A percentile compares a stretch with the other conserved stretches of the same genome.
Conservation (phyloP, 1,140 invertebrate genomes). For the Trichogramma pretiosum region DNA sequence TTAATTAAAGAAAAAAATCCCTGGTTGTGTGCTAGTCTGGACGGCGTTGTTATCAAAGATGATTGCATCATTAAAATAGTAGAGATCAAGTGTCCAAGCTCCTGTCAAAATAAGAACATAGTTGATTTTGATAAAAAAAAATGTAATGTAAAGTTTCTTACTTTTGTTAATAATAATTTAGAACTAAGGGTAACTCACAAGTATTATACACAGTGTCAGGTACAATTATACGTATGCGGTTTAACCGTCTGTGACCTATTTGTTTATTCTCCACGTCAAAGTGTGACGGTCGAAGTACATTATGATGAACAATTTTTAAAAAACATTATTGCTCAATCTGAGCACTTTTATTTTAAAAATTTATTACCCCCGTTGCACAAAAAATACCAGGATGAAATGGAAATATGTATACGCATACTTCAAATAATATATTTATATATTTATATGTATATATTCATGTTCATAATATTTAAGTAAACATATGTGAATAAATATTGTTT, state of each 20-base stretch:
- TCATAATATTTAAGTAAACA: too few species aligned
- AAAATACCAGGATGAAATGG: too few species aligned
- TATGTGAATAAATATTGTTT: too few species aligned
- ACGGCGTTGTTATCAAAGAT: conserved; percentile 23
- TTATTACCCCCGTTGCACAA: too few species aligned
- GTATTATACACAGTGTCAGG: conserved; percentile 28
- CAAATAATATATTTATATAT: too few species aligned
- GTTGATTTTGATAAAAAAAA: conserved; percentile 15
- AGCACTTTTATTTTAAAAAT: conserved; percentile 24
- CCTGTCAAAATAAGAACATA: conserved; percentile 19
- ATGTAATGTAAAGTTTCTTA: conserved; percentile 19
- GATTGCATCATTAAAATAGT: conserved; percentile 17
- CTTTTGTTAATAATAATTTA: conserved; percentile 18
- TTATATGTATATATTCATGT: too few species aligned
- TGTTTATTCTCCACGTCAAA: conserved; percentile 22
- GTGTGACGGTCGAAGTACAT: conserved; percentile 16
- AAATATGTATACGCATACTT: too few species aligned
- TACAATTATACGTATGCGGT: conserved; percentile 28
- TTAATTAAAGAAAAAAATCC: not conserved
- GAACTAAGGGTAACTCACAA: conserved; percentile 15
- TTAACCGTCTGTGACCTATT: conserved; percentile 25
- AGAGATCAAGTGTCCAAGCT: conserved; percentile 24
- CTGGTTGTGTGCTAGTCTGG: conserved; percentile 11
- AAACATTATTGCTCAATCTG: conserved; percentile 10
- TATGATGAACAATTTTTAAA: conserved; percentile 22